These are phyloP conservation scores for Zaprionus camerounensis DNA, from an alignment of 1,140 invertebrate species.

Conservation along the genomic window DNA sequence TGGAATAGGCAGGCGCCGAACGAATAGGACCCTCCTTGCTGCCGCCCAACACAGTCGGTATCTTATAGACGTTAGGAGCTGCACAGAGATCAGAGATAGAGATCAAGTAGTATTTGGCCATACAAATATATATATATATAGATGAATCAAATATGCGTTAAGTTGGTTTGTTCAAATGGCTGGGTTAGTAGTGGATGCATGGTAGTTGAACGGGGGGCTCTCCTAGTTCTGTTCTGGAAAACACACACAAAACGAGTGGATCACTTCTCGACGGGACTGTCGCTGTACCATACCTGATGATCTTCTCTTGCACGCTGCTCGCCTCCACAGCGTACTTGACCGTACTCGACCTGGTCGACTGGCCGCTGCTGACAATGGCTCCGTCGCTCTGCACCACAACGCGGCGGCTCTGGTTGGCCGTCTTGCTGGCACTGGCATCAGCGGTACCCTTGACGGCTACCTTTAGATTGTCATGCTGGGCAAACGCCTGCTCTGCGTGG, in stretches of 20 bases:
- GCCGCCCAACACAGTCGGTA: conserved; percentile 91
- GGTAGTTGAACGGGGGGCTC: conserved; percentile 16
- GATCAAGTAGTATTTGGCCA: not conserved
- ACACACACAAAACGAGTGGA: not conserved
- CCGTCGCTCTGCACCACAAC: conserved; percentile 64
- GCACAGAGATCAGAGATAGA: conserved; percentile 47
- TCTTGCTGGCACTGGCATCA: conserved; percentile 59
- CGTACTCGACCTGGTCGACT: conserved; percentile 52
- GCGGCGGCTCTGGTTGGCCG: conserved; percentile 46
- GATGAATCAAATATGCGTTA: conserved; percentile 9
- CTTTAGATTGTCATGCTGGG: conserved; percentile 47
- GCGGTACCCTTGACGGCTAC: conserved; percentile 56
- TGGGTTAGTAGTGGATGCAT: conserved; percentile 67
- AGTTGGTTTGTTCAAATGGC: conserved; percentile 58
- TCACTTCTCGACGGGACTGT: conserved; percentile 15
- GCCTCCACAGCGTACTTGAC: conserved; percentile 79
- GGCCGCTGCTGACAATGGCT: conserved; percentile 61
- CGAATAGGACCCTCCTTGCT: conserved; percentile 83
- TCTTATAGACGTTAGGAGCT: conserved; percentile 95
- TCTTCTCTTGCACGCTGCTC: conserved; percentile 77
- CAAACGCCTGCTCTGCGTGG: conserved; percentile 40
- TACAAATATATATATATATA: not conserved
- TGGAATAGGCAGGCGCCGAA: conserved; percentile 88
- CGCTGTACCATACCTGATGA: conserved; percentile 64
- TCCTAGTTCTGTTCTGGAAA: conserved; percentile 17